These are phyloP conservation scores for Carollia perspicillata DNA, from an alignment of 2,113 vertebrate species.

Conservation along the genomic window DNA sequence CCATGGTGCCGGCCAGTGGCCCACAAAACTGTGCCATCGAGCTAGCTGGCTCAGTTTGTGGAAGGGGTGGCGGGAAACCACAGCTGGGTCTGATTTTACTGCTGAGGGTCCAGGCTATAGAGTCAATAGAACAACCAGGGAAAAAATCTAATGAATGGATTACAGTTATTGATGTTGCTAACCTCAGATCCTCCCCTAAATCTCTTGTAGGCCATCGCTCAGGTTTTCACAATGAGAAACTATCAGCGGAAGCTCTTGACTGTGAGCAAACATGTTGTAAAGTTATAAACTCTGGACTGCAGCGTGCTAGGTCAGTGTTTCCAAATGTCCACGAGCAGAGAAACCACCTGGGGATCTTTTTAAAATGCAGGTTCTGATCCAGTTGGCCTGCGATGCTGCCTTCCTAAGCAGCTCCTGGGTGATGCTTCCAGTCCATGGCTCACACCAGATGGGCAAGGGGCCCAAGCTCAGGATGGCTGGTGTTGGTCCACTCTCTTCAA, in stretches of 20 bases:
- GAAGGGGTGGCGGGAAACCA: neutral
- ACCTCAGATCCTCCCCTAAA: neutral
- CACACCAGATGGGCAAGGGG: neutral
- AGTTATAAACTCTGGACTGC: neutral
- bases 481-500: neutral
- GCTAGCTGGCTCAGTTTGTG: neutral
- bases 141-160: neutral
- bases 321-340: neutral
- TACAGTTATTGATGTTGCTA: neutral
- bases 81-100: neutral
- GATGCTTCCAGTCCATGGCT: neutral
- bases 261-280: neutral
- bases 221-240: neutral
- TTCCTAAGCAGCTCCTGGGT: neutral
- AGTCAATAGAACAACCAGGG: neutral
- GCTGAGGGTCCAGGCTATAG: neutral
- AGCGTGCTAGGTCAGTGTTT: neutral
- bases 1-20: neutral
- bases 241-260: neutral
- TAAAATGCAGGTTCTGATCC: neutral
- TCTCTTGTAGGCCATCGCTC: neutral
- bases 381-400: neutral
- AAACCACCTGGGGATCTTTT: too few relatives aligned
- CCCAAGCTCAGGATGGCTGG: neutral
- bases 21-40: neutral